Evolutionary conservation across 2,113 vertebrate species (phyloP), one percentile per base, ranked within the genome.

Genomic region (Grammatotria lemairii): DNA sequence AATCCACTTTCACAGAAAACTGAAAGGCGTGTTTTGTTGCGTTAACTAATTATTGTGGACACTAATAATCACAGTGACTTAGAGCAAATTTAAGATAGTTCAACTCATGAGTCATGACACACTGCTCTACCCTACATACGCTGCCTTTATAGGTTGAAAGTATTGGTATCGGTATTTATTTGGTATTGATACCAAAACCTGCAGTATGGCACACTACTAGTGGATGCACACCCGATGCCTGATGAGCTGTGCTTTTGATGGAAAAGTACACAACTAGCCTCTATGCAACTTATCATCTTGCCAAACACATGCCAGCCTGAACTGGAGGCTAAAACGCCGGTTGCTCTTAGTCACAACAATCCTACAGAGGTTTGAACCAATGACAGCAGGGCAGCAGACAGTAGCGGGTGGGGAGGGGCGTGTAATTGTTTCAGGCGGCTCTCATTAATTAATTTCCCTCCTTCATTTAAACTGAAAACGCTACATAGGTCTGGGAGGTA

Each of bases 381-480:
- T 83, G 89, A 79, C 82, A 88, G 81, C 70, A 78, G 40, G 60
- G 73, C 11, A 21, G 79, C 14, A 75, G 68, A 85, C 85, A 55
- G 85, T n/a, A 38, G 79, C 14, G 40, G 42, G 47, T 4, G 31
- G 84, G 91, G 89, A 85, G 78, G 85, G 81, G 68, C 7, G 28
- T 83, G 89, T 91, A 88, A 94, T 95, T 95, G 94, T 95, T 93
- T 92, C 85, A 63, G 80, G 63, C 21, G 17, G 42, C 80, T 91
- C 85, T 84, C 91, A 91, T 92, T 96, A 94, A 95, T 95, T 94
- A 92, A 94, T 95, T 93, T 89, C 88, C 93, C 82, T 87, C 92
- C 86, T 91, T 92, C 89, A 91, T 92, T 93, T 93, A 87, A 68
- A 70, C 82, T 88, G 93, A 88, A 90, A 90, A 82, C 80, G 19